Evolutionary conservation across 2,113 vertebrate genomes (phyloP).

Genomic region (Numida meleagris): DNA sequence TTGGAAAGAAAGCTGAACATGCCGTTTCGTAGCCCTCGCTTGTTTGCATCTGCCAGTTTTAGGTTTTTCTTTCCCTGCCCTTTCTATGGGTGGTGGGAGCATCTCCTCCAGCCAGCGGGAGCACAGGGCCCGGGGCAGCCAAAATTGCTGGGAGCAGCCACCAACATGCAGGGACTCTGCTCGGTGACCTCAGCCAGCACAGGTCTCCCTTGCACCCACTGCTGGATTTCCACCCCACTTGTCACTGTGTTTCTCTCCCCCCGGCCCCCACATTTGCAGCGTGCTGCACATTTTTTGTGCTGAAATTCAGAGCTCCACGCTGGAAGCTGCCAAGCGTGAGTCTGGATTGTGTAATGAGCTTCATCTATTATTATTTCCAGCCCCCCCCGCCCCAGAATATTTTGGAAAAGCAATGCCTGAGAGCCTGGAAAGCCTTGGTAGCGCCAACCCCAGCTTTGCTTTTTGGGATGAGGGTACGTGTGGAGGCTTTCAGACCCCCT

Average conservation of each 20-base stretch:
- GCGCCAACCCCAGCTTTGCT: not conserved
- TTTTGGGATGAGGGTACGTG: rapidly evolving
- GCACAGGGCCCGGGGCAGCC: not conserved
- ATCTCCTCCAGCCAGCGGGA: not conserved
- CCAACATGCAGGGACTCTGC: not conserved
- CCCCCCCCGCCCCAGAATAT: not conserved
- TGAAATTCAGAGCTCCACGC: slow-evolving; percentile 2
- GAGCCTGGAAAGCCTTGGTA: not conserved
- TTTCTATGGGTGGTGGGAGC: not conserved
- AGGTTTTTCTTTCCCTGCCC: not conserved
- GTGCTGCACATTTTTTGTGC: slow-evolving; percentile 29
- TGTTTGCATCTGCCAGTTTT: slow-evolving; percentile 31
- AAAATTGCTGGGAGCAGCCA: not conserved
- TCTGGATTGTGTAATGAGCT: slow-evolving; percentile 25
- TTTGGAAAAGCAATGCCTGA: not conserved
- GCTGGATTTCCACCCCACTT: not conserved
- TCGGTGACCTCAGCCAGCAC: rapidly evolving
- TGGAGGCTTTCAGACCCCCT: not conserved
- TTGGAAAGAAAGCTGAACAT: slow-evolving; percentile 71
- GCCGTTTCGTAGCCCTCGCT: slow-evolving; percentile 28
- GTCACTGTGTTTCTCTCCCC: not conserved
- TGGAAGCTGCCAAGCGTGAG: slow-evolving; percentile 28
- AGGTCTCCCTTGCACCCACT: not conserved
- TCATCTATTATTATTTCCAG: not conserved
- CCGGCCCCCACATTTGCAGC: not conserved